Evolutionary conservation across 2,113 vertebrate genomes (phyloP).

Genomic region (Urocolius indicus): DNA sequence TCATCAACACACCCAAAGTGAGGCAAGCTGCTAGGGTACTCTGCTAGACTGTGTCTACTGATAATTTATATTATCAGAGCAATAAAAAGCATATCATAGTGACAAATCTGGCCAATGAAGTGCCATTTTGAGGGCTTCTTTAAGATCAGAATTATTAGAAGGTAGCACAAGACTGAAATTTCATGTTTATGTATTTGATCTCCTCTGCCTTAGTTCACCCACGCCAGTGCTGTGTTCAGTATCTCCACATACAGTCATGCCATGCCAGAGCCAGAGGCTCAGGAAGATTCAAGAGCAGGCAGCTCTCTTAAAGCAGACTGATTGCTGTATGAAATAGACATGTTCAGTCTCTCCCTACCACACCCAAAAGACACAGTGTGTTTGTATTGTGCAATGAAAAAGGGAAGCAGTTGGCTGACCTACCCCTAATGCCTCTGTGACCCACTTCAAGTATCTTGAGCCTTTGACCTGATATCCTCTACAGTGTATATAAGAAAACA

Average conservation of each 20-base stretch:
- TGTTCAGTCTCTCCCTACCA: neutral
- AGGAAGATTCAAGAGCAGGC: neutral
- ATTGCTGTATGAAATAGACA: neutral
- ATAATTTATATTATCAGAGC: neutral
- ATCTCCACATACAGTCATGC: neutral
- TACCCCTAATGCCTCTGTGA: neutral
- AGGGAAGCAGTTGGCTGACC: neutral
- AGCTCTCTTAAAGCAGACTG: neutral
- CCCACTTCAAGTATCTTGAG: neutral
- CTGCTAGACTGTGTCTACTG: neutral
- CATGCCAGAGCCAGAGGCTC: neutral
- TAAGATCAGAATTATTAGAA: neutral
- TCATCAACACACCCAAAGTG: neutral
- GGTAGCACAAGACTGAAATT: neutral
- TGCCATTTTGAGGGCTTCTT: neutral
- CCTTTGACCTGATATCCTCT: neutral
- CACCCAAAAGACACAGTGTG: rapidly evolving
- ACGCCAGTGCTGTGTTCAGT: neutral
- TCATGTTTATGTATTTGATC: rapidly evolving
- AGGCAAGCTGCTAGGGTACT: neutral
- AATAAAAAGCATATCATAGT: neutral
- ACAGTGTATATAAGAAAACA: neutral
- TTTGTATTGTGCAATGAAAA: neutral
- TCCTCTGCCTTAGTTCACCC: neutral
- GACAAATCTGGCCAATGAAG: neutral